Conservation (phyloP, 35 echinoderm and acorn worm species). For the Patiria miniata region DNA sequence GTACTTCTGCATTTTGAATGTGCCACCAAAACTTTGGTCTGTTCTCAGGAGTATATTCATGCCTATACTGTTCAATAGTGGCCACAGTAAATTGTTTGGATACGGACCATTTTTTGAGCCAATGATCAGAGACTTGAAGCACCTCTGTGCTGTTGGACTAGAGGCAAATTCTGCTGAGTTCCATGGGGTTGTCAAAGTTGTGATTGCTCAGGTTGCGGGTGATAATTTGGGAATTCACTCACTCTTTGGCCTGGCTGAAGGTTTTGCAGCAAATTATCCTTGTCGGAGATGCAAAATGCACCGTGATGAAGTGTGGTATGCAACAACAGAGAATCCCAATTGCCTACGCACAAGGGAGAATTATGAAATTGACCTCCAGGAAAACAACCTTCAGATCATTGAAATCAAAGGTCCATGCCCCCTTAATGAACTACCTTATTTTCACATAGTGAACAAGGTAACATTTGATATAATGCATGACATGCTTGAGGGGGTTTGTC, state of each 20-base stretch:
- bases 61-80: conserved; percentile 25
- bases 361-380: conserved; percentile 33
- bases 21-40: conserved; percentile 40
- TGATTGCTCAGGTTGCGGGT: conserved; percentile 49
- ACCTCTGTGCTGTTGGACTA: conserved; percentile 33
- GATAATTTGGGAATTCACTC: conserved; percentile 70
- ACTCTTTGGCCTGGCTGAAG: conserved; percentile 55
- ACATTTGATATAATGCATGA: conserved; percentile 66
- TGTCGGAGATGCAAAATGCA: conserved; percentile 51
- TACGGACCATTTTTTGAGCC: conserved; percentile 11
- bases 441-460: conserved; percentile 43
- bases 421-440: conserved; percentile 36
- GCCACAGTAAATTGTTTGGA: conserved; percentile 27
- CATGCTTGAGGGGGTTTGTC: conserved; percentile 57
- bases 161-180: conserved; percentile 30
- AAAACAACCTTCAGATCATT: conserved; percentile 28
- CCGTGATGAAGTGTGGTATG: conserved; percentile 18
- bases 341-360: conserved; percentile 33
- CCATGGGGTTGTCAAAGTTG: conserved; percentile 49
- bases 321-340: background rate
- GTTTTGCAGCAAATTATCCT: conserved; percentile 61
- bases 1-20: conserved; percentile 41
- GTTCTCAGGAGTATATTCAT: conserved; percentile 33
- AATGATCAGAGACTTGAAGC: conserved; percentile 39
- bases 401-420: conserved; percentile 53